Conservation (phyloP, 1,140 invertebrate species). For the Drosophila auraria region DNA sequence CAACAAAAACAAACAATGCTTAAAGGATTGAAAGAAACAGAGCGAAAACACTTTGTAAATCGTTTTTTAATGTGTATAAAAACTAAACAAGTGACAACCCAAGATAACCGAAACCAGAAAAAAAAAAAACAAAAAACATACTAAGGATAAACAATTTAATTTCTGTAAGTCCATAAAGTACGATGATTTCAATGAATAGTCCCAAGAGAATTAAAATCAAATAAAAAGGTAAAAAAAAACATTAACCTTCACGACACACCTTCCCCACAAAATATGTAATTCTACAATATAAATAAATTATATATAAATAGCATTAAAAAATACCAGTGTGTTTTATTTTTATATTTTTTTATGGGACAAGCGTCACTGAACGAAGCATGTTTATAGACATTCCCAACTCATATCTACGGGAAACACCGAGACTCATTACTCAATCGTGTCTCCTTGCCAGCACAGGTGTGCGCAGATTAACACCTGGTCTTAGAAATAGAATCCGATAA, state of each 20-base stretch:
- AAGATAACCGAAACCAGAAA: slow-evolving; percentile 34
- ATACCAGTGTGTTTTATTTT: background rate
- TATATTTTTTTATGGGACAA: too few relatives aligned
- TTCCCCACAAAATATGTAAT: slow-evolving; percentile 73
- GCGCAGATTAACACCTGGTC: slow-evolving; percentile 7
- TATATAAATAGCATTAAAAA: slow-evolving; percentile 83
- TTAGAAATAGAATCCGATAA: slow-evolving; percentile 3
- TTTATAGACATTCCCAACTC: too few relatives aligned
- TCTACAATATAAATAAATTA: slow-evolving; percentile 84
- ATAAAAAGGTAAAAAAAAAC: slow-evolving; percentile 28
- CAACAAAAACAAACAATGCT: slow-evolving; percentile 47
- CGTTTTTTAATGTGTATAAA: slow-evolving; percentile 78
- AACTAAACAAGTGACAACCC: slow-evolving; percentile 42
- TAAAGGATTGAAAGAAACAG: slow-evolving; percentile 55
- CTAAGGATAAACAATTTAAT: slow-evolving; percentile 63
- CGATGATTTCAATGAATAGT: slow-evolving; percentile 64
- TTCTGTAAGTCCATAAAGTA: slow-evolving; percentile 70
- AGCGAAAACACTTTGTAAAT: slow-evolving; percentile 70
- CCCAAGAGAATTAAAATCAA: slow-evolving; percentile 28
- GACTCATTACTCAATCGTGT: slow-evolving; percentile 2
- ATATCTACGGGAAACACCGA: slow-evolving; percentile 11
- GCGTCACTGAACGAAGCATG: too few relatives aligned
- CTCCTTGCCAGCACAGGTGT: slow-evolving; percentile 4
- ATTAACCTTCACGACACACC: slow-evolving; percentile 48
- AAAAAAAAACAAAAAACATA: slow-evolving; percentile 28